Base-by-base conservation (phyloP, 2,797 vertebrate genomes). In the Alfaro cultratus region DNA sequence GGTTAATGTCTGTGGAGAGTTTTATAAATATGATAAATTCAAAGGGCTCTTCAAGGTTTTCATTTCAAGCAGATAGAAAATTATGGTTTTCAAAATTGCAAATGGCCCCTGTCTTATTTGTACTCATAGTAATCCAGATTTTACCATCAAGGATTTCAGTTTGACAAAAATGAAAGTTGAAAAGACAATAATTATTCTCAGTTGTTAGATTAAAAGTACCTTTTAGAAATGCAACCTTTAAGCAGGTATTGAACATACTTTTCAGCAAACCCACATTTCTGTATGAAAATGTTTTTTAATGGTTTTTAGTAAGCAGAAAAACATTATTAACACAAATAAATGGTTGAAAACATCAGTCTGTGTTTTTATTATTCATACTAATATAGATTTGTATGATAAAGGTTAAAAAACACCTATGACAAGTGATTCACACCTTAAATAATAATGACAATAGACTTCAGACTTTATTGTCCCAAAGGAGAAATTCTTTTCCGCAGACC, bases 131-230 rank as follows among this genome's bases (percentile, higher is more conserved):
- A 29, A 34, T 41, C 15, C 67, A 70, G 49, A 13, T 77, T 79
- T 70, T 36, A 78, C 31, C 53, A 18, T 13, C 36, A 53, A 75
- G 39, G 29, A 67, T 80, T 76, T 79, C 26, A 70, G 83, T 85
- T 83, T 89, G 68, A 85, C 68, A 64, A 85, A 79, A 83, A 76
- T 43, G 18, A 73, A 34, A 78, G 77, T 31, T 81, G 73, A 74
- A 87, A 39, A 73, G 39, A 76, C 45, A 77, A 46, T 12, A 73
- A 64, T 21, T 3, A 36, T 15, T 1, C 21, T 68, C 2, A 1
- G 26, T 41, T 68, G 36, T 39, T 26, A 23, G 64, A 67, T 21
- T 10, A 67, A 67, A 67, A 23, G 18, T 12, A 41, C 9, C 18
- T 68, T 62, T 60, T 60, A 41, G 9, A 68, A 67, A 67, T 11